Base-by-base conservation (phyloP, 2,888 invertebrate species). In the Eurytoma adleriae region DNA sequence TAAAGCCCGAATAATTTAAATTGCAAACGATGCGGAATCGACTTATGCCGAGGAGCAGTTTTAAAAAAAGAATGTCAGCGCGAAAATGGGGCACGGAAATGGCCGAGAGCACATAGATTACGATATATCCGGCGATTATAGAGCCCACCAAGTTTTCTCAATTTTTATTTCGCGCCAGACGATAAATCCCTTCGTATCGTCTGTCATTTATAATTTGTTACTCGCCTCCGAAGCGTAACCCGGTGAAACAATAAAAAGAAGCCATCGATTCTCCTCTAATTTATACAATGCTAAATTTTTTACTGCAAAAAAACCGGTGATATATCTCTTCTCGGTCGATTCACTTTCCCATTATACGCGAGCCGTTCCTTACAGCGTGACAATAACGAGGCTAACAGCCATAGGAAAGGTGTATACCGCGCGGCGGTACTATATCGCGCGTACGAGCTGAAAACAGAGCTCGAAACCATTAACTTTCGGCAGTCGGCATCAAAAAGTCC, bases 371-470 rank as follows among this genome's bases (percentile, higher is more conserved):
- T 24, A 18, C 13, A 13, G 14, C 18, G 20, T 13, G 2, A 30
- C 20, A 61, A 72, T 62, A 62, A 59, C 61, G 52, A n/a, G 52
- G 24, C 52, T n/a, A 62, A 62, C 61, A 57, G 4, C 18, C 13
- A 62, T 61, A 24, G 40, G 30, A 50, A 50, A 72, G 61, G 61
- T 52, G 62, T 62, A 52, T 72, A 52, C 61, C 52, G 52, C 52
- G n/a, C 4, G 30, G 52, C 14, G 16, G 12, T 54, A 48, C 14
- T 30, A 24, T 50, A 48, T 59, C 48, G 50, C 13, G 14, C 52
- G n/a, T 40, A 61, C 48, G 48, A 48, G 27, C 14, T 48, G 57
- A 30, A 30, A 18, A n/a, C 70, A 70, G 40, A 27, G 27, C 40
- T 13, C 18, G n/a, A 56, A 7, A 14, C 27, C 54, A 52, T 72